These are phyloP conservation scores for Eufriesea mexicana DNA, from an alignment of 1,140 invertebrate genomes.

Conservation along the genomic window DNA sequence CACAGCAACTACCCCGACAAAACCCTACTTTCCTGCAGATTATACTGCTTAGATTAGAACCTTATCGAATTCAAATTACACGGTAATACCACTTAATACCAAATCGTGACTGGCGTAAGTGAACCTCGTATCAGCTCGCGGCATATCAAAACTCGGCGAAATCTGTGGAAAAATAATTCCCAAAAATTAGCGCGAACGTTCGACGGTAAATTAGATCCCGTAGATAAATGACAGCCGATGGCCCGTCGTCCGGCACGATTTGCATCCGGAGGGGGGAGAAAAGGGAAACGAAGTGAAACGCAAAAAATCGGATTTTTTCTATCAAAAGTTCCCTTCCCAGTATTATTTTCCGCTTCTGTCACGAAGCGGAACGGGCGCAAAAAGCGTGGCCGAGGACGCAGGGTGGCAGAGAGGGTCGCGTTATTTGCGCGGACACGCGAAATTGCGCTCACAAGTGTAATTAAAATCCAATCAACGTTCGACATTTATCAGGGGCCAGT, in stretches of 20 bases:
- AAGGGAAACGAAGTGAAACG: background rate
- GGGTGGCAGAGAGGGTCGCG: background rate
- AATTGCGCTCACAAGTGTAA: constrained; percentile 51
- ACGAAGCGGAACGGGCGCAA: constrained; percentile 2
- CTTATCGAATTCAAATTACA: background rate
- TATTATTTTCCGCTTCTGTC: constrained; percentile 4
- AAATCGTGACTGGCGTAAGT: background rate
- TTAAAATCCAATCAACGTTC: constrained; percentile 55
- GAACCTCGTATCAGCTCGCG: too few relatives aligned
- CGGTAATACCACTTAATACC: background rate
- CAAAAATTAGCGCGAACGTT: too few relatives aligned
- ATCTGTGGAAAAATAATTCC: too few relatives aligned
- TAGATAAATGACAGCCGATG: too few relatives aligned
- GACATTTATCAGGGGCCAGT: constrained; percentile 51
- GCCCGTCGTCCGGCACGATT: background rate
- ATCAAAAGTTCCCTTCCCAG: background rate
- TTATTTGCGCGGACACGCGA: constrained; percentile 25
- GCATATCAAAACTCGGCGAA: too few relatives aligned
- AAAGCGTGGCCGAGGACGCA: background rate
- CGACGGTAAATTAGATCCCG: too few relatives aligned
- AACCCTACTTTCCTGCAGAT: background rate
- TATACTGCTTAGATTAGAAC: background rate
- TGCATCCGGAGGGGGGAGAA: background rate
- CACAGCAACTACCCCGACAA: background rate
- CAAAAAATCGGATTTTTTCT: background rate